Percentiles rank a stretch among this genome's conserved stretches.
Conservation (phyloP, 2,888 invertebrate species). For the Myathropa florea region DNA sequence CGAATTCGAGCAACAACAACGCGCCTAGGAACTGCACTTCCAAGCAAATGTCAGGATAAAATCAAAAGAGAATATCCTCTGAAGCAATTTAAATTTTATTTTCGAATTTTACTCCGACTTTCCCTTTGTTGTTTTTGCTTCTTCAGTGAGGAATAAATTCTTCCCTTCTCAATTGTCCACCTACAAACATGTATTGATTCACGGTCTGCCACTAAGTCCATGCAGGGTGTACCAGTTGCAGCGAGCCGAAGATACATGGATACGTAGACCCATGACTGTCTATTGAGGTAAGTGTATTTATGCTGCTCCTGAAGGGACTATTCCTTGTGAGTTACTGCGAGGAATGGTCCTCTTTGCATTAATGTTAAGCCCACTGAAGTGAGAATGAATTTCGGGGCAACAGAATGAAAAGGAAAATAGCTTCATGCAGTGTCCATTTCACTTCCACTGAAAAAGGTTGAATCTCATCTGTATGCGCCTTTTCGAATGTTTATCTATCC, state of each 20-base stretch:
- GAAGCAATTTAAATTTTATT: conserved; percentile 64
- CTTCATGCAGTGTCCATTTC: conserved; percentile 31
- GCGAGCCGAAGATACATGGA: neutral
- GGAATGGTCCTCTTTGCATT: conserved; percentile 51
- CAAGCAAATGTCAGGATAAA: conserved; percentile 53
- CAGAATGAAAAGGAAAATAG: conserved; percentile 35
- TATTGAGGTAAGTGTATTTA: conserved; percentile 48
- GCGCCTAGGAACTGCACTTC: neutral
- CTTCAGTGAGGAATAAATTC: neutral
- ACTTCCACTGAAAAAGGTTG: conserved; percentile 44
- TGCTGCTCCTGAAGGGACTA: conserved; percentile 24
- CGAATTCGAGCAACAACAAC: neutral
- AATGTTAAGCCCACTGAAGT: conserved; percentile 25
- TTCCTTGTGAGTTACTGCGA: neutral
- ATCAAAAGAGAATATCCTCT: conserved; percentile 56
- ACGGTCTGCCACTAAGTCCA: conserved; percentile 28
- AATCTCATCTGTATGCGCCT: conserved; percentile 29
- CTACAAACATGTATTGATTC: conserved; percentile 44
- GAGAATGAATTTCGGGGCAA: neutral
- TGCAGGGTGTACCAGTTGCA: neutral
- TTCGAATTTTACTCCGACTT: neutral
- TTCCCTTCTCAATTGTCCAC: conserved; percentile 23
- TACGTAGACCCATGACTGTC: neutral
- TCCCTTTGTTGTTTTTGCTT: conserved; percentile 6
- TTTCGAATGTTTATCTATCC: conserved; percentile 12